phyloP scores from a whole-genome alignment of 2,888 invertebrate species.

The Neria commutata region DNA sequence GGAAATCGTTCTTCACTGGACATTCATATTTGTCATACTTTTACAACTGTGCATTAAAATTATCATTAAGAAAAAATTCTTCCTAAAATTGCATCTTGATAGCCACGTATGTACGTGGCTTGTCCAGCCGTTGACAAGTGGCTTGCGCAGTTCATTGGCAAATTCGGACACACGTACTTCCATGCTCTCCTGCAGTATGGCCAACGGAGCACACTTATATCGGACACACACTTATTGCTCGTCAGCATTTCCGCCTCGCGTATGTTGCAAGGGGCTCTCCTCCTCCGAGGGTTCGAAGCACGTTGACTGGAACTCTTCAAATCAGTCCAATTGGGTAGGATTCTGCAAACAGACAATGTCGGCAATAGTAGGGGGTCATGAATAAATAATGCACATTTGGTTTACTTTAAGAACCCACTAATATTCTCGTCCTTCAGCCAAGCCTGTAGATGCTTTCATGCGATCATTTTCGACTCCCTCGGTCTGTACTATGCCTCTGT shows the following conservation, averaged over 20 bases:
- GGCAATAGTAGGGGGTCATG: not conserved
- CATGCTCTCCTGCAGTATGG: slow-evolving; percentile 91
- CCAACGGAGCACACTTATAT: slow-evolving; percentile 81
- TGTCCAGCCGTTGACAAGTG: slow-evolving; percentile 60
- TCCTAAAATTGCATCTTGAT: too few relatives aligned
- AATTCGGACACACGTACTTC: slow-evolving; percentile 72
- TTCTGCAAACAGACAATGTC: too few relatives aligned
- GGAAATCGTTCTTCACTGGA: too few relatives aligned
- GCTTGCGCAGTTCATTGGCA: slow-evolving; percentile 65
- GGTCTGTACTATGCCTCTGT: slow-evolving; percentile 77
- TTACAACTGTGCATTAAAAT: too few relatives aligned
- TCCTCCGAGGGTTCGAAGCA: slow-evolving; percentile 68
- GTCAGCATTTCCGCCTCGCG: slow-evolving; percentile 94
- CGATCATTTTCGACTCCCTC: too few relatives aligned
- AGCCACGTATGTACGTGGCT: slow-evolving; percentile 44
- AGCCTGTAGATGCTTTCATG: too few relatives aligned
- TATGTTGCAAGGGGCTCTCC: slow-evolving; percentile 81
- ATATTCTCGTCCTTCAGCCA: slow-evolving; percentile 97
- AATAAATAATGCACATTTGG: too few relatives aligned
- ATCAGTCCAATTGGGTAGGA: slow-evolving; percentile 80
- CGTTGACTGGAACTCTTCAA: slow-evolving; percentile 63
- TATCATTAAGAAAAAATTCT: too few relatives aligned
- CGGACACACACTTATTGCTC: slow-evolving; percentile 86
- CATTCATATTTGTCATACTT: too few relatives aligned
- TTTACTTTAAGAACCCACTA: slow-evolving; percentile 84